Evolutionary conservation across 1,140 invertebrate genomes (phyloP).

Genomic region (Drosophila fuyamai): DNA sequence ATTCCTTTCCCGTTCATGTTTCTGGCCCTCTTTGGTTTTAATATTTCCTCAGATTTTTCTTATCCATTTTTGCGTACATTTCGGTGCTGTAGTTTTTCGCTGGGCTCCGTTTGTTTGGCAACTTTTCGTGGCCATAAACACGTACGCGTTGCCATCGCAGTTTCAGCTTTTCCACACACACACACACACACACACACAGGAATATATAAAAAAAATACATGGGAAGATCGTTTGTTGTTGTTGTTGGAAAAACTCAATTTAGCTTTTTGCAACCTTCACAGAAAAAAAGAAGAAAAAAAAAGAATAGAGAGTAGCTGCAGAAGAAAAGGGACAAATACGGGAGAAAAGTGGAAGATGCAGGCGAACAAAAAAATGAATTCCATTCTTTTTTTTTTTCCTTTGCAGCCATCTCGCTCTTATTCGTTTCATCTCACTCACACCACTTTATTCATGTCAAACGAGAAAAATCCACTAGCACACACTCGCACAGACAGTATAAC

Average conservation of each 20-base stretch:
- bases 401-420: conserved; percentile 14
- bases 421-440: conserved; percentile 13
- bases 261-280: conserved; percentile 79
- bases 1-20: background rate
- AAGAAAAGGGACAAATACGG: conserved; percentile 14
- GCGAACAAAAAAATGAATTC: conserved; percentile 50
- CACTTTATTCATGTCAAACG: conserved; percentile 67
- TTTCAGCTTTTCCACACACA: conserved; percentile 57
- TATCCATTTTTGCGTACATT: conserved; percentile 1
- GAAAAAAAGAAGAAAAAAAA: conserved; percentile 24
- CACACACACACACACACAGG: conserved; percentile 9
- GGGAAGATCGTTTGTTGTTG: conserved; percentile 56
- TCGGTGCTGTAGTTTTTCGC: conserved; percentile 40
- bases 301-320: conserved; percentile 16
- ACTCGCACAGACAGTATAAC: conserved; percentile 20
- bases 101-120: conserved; percentile 65
- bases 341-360: conserved; percentile 46
- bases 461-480: conserved; percentile 62
- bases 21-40: conserved; percentile 3
- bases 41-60: conserved; percentile 16
- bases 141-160: conserved; percentile 74
- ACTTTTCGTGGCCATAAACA: conserved; percentile 81
- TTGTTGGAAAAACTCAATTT: conserved; percentile 81
- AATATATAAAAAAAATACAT: conserved; percentile 18
- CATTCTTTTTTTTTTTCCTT: conserved; percentile 3